Percentiles rank a stretch among this genome's conserved stretches.
phyloP scores from a whole-genome alignment of 2,888 invertebrate species.

The Pammene aurita region DNA sequence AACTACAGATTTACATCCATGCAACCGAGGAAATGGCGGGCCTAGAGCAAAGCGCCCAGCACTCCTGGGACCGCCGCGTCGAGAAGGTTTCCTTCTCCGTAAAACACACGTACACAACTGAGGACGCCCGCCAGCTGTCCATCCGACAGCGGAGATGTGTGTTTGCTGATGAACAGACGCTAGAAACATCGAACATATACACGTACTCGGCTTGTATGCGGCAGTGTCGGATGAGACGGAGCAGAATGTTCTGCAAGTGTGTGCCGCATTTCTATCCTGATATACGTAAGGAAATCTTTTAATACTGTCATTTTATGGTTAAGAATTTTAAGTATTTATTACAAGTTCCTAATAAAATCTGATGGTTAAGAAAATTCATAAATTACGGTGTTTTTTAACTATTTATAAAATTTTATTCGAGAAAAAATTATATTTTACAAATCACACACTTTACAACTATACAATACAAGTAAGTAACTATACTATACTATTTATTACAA shows the following conservation, averaged over 20 bases:
- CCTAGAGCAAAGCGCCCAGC: slow-evolving; percentile 86
- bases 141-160: slow-evolving; percentile 88
- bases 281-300: slow-evolving; percentile 71
- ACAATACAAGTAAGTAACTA: too few relatives aligned
- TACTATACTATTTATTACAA: too few relatives aligned
- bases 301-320: too few relatives aligned
- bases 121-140: slow-evolving; percentile 87
- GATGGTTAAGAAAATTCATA: too few relatives aligned
- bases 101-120: slow-evolving; percentile 90
- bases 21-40: slow-evolving; percentile 88
- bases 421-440: too few relatives aligned
- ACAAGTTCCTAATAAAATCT: too few relatives aligned
- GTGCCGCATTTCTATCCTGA: slow-evolving; percentile 88
- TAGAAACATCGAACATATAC: slow-evolving; percentile 85
- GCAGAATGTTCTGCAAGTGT: slow-evolving; percentile 86
- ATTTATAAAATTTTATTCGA: too few relatives aligned
- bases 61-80: slow-evolving; percentile 86
- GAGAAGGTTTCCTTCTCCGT: slow-evolving; percentile 86
- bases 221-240: slow-evolving; percentile 87
- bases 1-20: slow-evolving; percentile 83
- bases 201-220: slow-evolving; percentile 89
- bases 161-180: slow-evolving; percentile 86
- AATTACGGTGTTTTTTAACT: too few relatives aligned
- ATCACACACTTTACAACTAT: too few relatives aligned
- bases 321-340: too few relatives aligned